Base-by-base conservation (phyloP, 2,113 vertebrate species). In the Prietella phreatophila region DNA sequence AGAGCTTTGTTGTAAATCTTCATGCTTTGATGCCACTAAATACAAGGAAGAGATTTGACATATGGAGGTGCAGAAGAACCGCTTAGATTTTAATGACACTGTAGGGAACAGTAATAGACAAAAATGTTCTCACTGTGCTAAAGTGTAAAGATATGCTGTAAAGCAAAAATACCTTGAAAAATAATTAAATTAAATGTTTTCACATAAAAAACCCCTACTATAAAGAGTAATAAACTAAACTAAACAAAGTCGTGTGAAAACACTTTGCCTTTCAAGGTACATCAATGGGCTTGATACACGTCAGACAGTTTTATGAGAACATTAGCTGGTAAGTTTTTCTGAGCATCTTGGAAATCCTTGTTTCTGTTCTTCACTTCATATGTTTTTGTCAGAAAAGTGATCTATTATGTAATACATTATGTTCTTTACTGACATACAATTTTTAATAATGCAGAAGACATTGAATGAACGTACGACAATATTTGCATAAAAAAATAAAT, bases 1-100 rank as follows among this genome's bases (percentile, higher is more conserved):
- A 55, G 69, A 30, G 76, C 61, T 86, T 69, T 81, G 61, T 65
- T 86, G 75, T 76, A 82, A 82, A 67, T 69, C 85, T 25, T n/a
- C 3, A 36, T 78, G 56, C 63, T 81, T 85, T 55, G 36, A 53
- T 85, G 82, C 69, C 79, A 84, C 82, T 73, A 42, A 75, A 47
- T 22, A 67, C 79, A 58, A 82, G 15, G 79, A 83, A 61, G 55
- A 75, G 36, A 69, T 50, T 0, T 75, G 86, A 15, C 65, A 75
- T 73, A 87, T 82, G 67, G 80, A 83, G 39, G 25, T 83, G 55
- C 67, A 61, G 80, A 58, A n/a, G 80, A 82, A 61, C 25, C 5
- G 9, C 55, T 61, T 69, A 75, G 58, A 60, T 47, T 83, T 73
- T 75, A 58, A 33, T 83, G 36, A 75, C 27, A 9, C 27, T 61